These are phyloP conservation scores for Pseudachorutes palmiensis DNA, from an alignment of 1,140 invertebrate genomes.

Conservation along the genomic window DNA sequence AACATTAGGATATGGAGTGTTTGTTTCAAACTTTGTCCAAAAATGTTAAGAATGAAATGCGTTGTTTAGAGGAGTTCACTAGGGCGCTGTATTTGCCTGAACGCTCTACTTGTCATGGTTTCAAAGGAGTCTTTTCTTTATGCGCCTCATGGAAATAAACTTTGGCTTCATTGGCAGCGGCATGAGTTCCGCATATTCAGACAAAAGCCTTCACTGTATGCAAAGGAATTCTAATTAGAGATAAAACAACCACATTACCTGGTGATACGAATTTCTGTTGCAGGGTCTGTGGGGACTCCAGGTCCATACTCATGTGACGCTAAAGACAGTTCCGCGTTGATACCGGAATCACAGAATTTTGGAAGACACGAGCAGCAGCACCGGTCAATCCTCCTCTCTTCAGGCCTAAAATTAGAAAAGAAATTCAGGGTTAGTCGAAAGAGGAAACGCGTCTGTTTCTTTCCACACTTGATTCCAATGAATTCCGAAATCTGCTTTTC, in stretches of 20 bases:
- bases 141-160: too few species aligned
- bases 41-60: neutral
- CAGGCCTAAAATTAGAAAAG: slow-evolving; percentile 4
- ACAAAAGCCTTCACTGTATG: too few species aligned
- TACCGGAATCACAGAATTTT: neutral
- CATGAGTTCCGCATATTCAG: too few species aligned
- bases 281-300: slow-evolving; percentile 1
- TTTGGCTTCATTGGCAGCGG: too few species aligned
- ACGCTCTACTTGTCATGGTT: neutral
- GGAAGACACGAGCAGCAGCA: neutral
- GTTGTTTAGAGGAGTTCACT: neutral
- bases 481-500: neutral
- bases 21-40: neutral
- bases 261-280: neutral
- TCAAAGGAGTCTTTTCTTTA: neutral
- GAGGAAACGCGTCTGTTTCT: too few species aligned
- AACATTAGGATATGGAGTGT: neutral
- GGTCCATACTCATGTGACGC: neutral
- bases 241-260: neutral
- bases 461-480: neutral
- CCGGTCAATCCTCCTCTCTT: neutral
- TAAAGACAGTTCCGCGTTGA: neutral
- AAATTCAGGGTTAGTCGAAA: too few species aligned
- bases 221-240: neutral
- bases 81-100: neutral